Percentiles rank a stretch among this genome's conserved stretches.
Evolutionary conservation across 2,888 invertebrate species (phyloP).

Genomic region (Lycocerus yunnanus): DNA sequence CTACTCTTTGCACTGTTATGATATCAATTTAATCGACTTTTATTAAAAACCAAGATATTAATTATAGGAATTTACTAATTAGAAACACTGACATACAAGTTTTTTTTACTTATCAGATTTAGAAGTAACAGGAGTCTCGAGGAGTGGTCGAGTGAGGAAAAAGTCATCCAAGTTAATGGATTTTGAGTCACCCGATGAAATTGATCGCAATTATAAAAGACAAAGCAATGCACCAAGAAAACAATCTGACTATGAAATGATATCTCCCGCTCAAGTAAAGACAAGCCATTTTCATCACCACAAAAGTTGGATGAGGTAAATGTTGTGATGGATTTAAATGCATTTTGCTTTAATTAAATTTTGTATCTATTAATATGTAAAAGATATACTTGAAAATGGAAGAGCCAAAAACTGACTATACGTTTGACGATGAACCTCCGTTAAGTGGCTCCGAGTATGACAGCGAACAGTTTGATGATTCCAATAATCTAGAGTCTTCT

Average conservation of each 20-base stretch:
- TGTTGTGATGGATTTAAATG: background rate
- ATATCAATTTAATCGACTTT: too few species aligned
- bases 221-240: conserved; percentile 53
- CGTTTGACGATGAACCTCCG: conserved; percentile 47
- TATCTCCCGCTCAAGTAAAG: conserved; percentile 31
- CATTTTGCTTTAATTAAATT: background rate
- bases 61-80: background rate
- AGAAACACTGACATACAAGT: background rate
- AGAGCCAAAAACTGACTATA: conserved; percentile 32
- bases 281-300: conserved; percentile 23
- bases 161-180: conserved; percentile 94
- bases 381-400: conserved; percentile 24
- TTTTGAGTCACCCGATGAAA: conserved; percentile 89
- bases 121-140: conserved; percentile 84
- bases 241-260: conserved; percentile 30
- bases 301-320: conserved; percentile 40
- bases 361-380: background rate
- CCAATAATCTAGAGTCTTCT: conserved; percentile 46
- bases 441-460: conserved; percentile 53
- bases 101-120: conserved; percentile 59
- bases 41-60: too few species aligned
- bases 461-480: conserved; percentile 50
- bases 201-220: conserved; percentile 66
- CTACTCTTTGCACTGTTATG: too few species aligned
- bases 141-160: conserved; percentile 89